Evolutionary conservation across 2,797 vertebrate species (phyloP).

Genomic region (Manis javanica): DNA sequence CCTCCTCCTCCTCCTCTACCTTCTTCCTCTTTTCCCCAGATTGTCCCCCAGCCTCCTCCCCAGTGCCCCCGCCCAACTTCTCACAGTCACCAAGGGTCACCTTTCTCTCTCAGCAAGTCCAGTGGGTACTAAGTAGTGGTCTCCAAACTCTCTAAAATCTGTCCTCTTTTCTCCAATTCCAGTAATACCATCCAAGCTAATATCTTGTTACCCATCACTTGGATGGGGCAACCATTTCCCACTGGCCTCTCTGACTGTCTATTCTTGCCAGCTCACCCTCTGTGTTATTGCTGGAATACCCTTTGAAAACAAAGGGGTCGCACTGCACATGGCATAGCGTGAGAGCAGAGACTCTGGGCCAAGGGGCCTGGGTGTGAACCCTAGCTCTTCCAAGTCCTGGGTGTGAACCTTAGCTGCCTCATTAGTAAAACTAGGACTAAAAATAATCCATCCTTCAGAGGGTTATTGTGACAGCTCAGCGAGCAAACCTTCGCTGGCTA

Average conservation of each 20-base stretch:
- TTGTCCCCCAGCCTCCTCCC: neutral
- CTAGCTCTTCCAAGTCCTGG: neutral
- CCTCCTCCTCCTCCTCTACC: neutral
- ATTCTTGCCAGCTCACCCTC: neutral
- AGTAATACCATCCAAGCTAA: neutral
- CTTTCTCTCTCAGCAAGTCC: neutral
- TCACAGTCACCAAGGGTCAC: neutral
- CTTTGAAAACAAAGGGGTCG: neutral
- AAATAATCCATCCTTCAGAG: neutral
- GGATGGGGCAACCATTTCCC: neutral
- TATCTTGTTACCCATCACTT: too few species aligned
- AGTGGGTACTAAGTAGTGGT: neutral
- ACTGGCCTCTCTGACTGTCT: neutral
- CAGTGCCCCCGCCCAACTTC: too few species aligned
- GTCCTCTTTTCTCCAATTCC: neutral
- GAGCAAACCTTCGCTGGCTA: neutral
- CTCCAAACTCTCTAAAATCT: neutral
- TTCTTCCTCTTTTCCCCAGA: too few species aligned
- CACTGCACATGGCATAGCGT: neutral
- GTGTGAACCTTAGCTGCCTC: neutral
- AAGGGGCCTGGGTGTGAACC: neutral
- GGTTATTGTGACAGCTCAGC: neutral
- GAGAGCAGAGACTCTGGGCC: neutral
- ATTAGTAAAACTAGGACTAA: neutral
- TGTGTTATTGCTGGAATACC: neutral